These are phyloP conservation scores for Ephydatia muelleri DNA, from an alignment of 37 sponge, comb jelly and placozoan genomes.

Conservation along the genomic window DNA sequence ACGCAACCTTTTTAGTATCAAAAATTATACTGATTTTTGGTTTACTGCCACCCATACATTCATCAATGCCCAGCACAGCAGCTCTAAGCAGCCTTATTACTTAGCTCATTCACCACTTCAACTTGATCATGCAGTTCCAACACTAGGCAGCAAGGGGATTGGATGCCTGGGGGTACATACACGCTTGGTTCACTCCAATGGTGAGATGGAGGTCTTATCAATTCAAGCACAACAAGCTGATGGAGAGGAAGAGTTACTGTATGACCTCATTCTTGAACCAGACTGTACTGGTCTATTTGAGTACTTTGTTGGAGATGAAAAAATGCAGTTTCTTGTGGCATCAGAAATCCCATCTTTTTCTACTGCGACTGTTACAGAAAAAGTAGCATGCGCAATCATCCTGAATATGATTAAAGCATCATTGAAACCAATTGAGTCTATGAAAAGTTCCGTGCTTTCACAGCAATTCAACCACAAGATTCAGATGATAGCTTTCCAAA, in stretches of 20 bases:
- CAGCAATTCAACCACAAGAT: neutral
- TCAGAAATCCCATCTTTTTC: neutral
- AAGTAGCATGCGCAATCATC: neutral
- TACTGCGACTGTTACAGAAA: neutral
- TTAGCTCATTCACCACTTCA: neutral
- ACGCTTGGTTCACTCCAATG: neutral
- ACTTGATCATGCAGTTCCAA: neutral
- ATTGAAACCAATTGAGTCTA: neutral
- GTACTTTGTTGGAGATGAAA: neutral
- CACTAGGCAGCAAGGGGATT: neutral
- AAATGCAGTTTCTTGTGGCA: neutral
- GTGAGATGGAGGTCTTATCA: neutral
- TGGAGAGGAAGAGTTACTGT: neutral
- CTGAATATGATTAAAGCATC: neutral
- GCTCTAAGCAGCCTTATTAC: neutral
- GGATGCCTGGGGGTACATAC: neutral
- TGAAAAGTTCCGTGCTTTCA: neutral
- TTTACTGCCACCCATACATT: slow-evolving; percentile 8
- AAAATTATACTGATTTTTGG: neutral
- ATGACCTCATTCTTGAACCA: neutral
- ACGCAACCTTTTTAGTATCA: neutral
- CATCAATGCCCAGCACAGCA: neutral
- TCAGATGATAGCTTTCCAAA: neutral
- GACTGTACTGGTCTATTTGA: neutral
- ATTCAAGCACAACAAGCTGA: neutral